Evolutionary conservation across 2,797 vertebrate species (phyloP), one percentile per base, ranked within the genome.

Genomic region (Alectoris magna): DNA sequence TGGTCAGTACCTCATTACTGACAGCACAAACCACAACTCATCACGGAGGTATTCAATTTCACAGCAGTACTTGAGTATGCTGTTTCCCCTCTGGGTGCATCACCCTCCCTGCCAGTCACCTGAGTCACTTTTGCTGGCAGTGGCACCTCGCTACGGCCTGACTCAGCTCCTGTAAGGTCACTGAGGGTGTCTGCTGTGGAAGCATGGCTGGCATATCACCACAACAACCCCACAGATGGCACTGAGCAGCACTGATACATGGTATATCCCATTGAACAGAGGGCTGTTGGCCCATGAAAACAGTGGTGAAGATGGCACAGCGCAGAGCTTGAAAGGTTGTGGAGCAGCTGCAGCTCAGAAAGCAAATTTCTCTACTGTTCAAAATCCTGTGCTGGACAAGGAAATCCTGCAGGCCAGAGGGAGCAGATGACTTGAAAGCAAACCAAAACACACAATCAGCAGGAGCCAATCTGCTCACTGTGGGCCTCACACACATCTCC

Each of bases 161-260:
- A 64, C 77, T 92, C 84, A 80, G 85, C 90, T 91, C 74, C 58
- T 39, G 18, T 62, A 66, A 82, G 56, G 81, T 87, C 78, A 78
- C 34, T 0, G 0, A 51, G 70, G n/a, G 22, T 27, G 56, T 55
- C 63, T 84, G 67, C 51, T 88, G 72, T 62, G 18, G 62, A 76
- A 71, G 81, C 59, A 74, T 34, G 29, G 29, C 69, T 34, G 84
- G 44, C 55, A 36, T 41, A 49, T 62, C 58, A 58, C 36, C 43
- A 62, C 44, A 75, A 34, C 27, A 77, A n/a, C 72, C 38, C 48
- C 7, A 34, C 0, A 3, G 19, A 43, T 72, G 59, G 46, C 70
- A 69, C 3, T 38, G 48, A 75, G 46, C 23, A 11, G 12, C 3
- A 38, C 64, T 46, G 67, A 41, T 17, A 59, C 9, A 24, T 1